Evolutionary conservation across 2,797 vertebrate genomes (phyloP).

Genomic region (Poeciliopsis presidionis): DNA sequence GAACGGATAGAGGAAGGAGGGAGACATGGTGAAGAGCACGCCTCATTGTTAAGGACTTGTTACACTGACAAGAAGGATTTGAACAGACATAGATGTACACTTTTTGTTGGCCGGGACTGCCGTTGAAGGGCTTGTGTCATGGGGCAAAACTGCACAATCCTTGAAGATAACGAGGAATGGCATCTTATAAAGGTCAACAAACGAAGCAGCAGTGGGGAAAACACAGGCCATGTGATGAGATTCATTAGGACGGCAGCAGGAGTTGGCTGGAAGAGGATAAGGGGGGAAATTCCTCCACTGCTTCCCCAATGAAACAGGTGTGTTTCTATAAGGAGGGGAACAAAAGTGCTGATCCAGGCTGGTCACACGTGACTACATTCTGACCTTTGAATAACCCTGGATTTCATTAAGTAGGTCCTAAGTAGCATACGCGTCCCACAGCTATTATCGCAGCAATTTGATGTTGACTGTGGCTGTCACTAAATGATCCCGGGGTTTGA

Average conservation of each 20-base stretch:
- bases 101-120: conserved; percentile 31
- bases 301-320: conserved; percentile 73
- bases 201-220: conserved; percentile 69
- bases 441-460: conserved; percentile 57
- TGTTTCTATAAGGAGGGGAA: conserved; percentile 57
- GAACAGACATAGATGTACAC: conserved; percentile 60
- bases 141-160: conserved; percentile 60
- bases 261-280: conserved; percentile 5
- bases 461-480: conserved; percentile 30
- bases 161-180: conserved; percentile 72
- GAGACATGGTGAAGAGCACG: conserved; percentile 58
- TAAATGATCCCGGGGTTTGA: conserved; percentile 34
- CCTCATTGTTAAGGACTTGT: conserved; percentile 68
- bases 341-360: conserved; percentile 62
- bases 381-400: conserved; percentile 59
- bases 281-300: conserved; percentile 44
- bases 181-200: conserved; percentile 77
- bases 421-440: conserved; percentile 49
- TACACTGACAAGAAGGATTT: conserved; percentile 72
- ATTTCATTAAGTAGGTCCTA: conserved; percentile 54
- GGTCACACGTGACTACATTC: conserved; percentile 70
- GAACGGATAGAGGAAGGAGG: conserved; percentile 46
- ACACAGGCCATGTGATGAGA: conserved; percentile 65
- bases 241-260: conserved; percentile 70
- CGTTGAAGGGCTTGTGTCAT: conserved; percentile 49